Evolutionary conservation across 2,888 invertebrate genomes (phyloP).

Genomic region (Microctonus brassicae): DNA sequence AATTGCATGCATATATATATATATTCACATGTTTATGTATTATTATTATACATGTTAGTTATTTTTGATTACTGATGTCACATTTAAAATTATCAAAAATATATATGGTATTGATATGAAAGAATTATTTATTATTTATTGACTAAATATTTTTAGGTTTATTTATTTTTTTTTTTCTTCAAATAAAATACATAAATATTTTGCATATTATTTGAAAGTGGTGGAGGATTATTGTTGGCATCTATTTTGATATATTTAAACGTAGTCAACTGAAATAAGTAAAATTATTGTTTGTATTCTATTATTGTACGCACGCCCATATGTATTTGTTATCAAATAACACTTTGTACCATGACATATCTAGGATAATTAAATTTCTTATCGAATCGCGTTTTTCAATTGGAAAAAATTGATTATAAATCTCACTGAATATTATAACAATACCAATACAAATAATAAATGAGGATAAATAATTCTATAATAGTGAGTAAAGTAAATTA

Average conservation of each 20-base stretch:
- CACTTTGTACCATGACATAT: slow-evolving; percentile 28
- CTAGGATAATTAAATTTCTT: slow-evolving; percentile 13
- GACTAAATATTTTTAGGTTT: too few relatives aligned
- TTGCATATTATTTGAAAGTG: slow-evolving; percentile 17
- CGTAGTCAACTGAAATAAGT: too few relatives aligned
- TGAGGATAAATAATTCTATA: too few relatives aligned
- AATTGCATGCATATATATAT: too few relatives aligned
- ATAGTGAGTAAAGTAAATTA: too few relatives aligned
- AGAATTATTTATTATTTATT: background rate
- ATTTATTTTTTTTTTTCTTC: background rate
- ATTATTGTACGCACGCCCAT: slow-evolving; percentile 13
- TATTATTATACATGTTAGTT: background rate
- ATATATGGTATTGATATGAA: background rate
- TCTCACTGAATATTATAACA: too few relatives aligned
- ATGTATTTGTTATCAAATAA: slow-evolving; percentile 13
- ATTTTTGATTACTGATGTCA: background rate
- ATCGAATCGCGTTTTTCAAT: background rate
- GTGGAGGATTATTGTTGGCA: slow-evolving; percentile 3
- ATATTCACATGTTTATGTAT: too few relatives aligned
- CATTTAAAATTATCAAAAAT: background rate
- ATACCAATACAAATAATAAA: too few relatives aligned
- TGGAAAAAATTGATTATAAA: too few relatives aligned
- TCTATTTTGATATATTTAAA: slow-evolving; percentile 20
- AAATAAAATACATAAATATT: background rate
- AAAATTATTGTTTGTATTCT: slow-evolving; percentile 28